phyloP scores from a whole-genome alignment of 2,888 invertebrate genomes.

The Drosophila pseudotalamancana region DNA sequence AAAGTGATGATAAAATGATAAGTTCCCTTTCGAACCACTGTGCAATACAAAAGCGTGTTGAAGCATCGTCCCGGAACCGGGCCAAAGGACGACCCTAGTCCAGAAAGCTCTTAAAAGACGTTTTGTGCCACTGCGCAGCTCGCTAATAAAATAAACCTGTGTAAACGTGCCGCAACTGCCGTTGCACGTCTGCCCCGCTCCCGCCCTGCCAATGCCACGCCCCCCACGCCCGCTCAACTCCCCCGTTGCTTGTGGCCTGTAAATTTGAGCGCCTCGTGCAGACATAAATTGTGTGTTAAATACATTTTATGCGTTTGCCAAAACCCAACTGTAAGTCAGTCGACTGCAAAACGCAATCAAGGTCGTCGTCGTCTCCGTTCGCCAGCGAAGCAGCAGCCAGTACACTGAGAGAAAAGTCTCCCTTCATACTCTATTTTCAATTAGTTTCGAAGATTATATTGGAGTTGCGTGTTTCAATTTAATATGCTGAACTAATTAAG shows the following conservation, averaged over 20 bases:
- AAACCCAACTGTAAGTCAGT: conserved; percentile 52
- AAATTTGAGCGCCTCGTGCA: conserved; percentile 75
- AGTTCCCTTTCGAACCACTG: background rate
- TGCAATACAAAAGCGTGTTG: background rate
- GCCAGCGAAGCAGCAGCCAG: background rate
- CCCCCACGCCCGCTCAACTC: background rate
- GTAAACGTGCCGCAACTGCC: conserved; percentile 43
- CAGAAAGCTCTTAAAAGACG: conserved; percentile 36
- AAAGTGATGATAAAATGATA: no score
- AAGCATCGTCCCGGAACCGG: background rate
- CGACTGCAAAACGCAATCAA: conserved; percentile 72
- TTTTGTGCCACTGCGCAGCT: conserved; percentile 22
- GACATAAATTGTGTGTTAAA: conserved; percentile 81
- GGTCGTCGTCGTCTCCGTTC: conserved; percentile 60
- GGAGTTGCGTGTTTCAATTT: no score
- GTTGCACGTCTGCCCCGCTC: background rate
- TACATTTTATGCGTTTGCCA: conserved; percentile 76
- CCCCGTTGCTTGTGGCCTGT: conserved; percentile 58
- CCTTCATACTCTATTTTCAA: no score
- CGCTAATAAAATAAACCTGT: conserved; percentile 76
- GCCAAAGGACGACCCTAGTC: conserved; percentile 12
- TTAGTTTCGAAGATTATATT: no score
- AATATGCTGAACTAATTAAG: no score
- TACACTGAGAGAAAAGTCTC: conserved; percentile 6
- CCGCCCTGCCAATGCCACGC: background rate